phyloP scores from a whole-genome alignment of 2,113 vertebrate species.

The Ciconia maguari region DNA sequence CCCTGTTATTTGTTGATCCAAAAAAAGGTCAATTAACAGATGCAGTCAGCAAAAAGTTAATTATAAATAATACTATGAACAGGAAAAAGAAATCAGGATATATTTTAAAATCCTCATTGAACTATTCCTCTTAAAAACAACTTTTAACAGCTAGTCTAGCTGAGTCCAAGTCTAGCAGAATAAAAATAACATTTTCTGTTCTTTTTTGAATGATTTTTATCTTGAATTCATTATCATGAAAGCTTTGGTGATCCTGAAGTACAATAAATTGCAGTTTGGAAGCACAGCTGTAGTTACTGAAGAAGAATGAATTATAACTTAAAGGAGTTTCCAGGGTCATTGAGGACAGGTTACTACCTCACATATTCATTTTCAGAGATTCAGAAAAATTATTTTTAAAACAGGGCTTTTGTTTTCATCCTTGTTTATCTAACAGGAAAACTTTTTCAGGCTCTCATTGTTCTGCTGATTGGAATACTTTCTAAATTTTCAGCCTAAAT shows the following conservation, averaged over 20 bases:
- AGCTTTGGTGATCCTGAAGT: neutral
- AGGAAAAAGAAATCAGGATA: neutral
- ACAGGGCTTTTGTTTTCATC: neutral
- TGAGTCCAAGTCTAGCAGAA: neutral
- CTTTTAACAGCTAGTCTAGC: neutral
- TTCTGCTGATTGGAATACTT: neutral
- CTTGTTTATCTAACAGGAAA: neutral
- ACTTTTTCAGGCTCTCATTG: neutral
- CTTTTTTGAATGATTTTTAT: neutral
- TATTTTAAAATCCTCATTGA: neutral
- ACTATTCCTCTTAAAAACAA: neutral
- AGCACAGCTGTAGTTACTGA: neutral
- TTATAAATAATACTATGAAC: neutral
- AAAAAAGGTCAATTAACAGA: neutral
- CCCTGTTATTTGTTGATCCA: neutral
- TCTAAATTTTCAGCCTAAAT: neutral
- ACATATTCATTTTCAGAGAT: neutral
- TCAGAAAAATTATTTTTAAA: neutral
- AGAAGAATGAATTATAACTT: neutral
- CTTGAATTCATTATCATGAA: neutral
- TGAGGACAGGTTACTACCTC: neutral
- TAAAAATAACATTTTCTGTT: neutral
- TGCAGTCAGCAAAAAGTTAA: neutral
- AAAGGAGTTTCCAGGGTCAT: neutral
- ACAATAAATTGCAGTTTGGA: neutral